Percentiles rank a stretch among this genome's conserved stretches.
Conservation (phyloP, 2,888 invertebrate species). For the Polymixis lichenea region DNA sequence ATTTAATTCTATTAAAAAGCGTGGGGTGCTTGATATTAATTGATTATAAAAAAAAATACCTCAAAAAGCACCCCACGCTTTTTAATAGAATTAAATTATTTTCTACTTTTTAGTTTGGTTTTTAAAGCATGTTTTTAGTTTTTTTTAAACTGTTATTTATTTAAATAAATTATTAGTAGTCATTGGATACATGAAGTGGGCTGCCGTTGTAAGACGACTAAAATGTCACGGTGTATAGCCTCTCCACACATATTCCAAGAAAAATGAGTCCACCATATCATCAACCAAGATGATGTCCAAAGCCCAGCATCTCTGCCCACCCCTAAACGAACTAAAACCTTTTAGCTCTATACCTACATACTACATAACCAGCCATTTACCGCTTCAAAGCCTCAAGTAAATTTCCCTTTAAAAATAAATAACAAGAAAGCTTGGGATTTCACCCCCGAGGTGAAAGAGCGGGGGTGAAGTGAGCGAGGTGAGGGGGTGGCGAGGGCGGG, state of each 20-base stretch:
- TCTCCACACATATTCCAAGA: background rate
- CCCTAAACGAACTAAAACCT: background rate
- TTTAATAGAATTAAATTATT: too few relatives aligned
- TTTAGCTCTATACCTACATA: background rate
- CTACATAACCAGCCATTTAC: slow-evolving; percentile 47
- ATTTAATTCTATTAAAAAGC: too few relatives aligned
- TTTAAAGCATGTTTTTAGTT: too few relatives aligned
- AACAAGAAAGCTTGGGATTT: slow-evolving; percentile 68
- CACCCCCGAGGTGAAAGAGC: slow-evolving; percentile 79
- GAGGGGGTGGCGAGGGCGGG: slow-evolving; percentile 79
- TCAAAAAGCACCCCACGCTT: too few relatives aligned
- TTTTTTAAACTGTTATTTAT: too few relatives aligned
- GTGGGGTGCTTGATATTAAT: too few relatives aligned
- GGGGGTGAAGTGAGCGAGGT: slow-evolving; percentile 77
- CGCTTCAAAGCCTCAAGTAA: slow-evolving; percentile 39
- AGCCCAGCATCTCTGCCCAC: background rate
- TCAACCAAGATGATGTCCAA: background rate
- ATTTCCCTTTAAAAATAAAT: slow-evolving; percentile 66
- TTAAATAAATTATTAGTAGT: too few relatives aligned
- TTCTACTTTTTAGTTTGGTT: too few relatives aligned
- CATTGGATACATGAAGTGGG: too few relatives aligned
- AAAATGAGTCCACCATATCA: background rate
- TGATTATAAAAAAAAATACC: too few relatives aligned
- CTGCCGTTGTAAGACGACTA: too few relatives aligned
- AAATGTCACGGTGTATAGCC: too few relatives aligned